Evolutionary conservation across 1,140 invertebrate species (phyloP).

Genomic region (Frieseomelitta varia): DNA sequence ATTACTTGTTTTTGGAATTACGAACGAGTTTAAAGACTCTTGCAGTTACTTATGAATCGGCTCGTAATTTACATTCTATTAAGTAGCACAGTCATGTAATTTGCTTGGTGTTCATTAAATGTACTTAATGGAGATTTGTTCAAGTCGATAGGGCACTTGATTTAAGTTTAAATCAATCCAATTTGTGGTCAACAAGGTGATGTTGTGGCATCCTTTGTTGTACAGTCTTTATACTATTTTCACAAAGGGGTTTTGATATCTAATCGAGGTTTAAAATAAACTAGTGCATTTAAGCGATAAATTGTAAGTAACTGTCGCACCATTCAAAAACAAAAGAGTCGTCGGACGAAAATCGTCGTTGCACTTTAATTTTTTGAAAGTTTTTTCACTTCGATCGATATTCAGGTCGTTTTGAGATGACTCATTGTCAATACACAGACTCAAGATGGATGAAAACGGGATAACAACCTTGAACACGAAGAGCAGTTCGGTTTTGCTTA

Average conservation of each 20-base stretch:
- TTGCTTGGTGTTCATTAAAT: not conserved
- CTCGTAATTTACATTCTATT: not conserved
- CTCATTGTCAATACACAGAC: not conserved
- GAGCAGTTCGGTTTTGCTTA: not conserved
- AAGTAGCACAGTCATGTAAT: not conserved
- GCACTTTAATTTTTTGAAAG: not conserved
- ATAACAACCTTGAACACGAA: not conserved
- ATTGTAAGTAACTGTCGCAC: not conserved
- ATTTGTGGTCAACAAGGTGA: not conserved
- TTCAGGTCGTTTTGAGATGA: not conserved
- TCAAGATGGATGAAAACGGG: not conserved
- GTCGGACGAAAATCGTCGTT: not conserved
- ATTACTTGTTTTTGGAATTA: too few relatives aligned
- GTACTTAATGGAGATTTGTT: not conserved
- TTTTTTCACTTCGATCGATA: not conserved
- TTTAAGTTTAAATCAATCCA: constrained; percentile 11
- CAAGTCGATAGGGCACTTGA: not conserved
- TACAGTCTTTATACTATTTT: not conserved
- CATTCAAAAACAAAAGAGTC: not conserved
- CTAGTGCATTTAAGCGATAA: not conserved
- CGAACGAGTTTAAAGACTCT: not conserved
- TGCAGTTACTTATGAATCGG: too few relatives aligned
- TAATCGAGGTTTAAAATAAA: not conserved
- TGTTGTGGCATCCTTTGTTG: not conserved
- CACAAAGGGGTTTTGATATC: not conserved